A percentile compares a stretch with the other conserved stretches of the same genome.
These are phyloP conservation scores for Stenodera caucasica DNA, from an alignment of 2,888 invertebrate genomes.

Conservation along the genomic window DNA sequence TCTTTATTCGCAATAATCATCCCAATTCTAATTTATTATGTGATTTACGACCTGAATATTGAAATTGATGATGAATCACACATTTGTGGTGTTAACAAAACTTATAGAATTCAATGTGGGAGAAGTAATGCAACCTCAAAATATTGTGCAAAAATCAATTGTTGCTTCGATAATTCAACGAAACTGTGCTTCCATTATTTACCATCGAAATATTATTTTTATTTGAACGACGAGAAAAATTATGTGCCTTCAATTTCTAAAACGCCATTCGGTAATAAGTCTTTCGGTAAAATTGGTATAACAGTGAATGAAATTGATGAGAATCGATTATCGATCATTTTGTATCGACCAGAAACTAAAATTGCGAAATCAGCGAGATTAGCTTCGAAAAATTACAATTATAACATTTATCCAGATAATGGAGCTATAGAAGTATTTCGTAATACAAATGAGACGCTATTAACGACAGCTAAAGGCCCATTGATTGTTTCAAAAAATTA, in stretches of 20 bases:
- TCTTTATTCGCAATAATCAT: constrained; percentile 33
- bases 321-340: constrained; percentile 34
- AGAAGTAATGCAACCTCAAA: constrained; percentile 36
- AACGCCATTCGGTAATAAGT: constrained; percentile 38
- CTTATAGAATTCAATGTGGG: constrained; percentile 48
- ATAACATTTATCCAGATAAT: constrained; percentile 24
- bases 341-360: constrained; percentile 29
- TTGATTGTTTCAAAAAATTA: constrained; percentile 63
- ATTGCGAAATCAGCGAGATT: constrained; percentile 16
- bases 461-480: constrained; percentile 62
- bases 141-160: constrained; percentile 39
- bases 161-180: constrained; percentile 46
- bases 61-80: constrained; percentile 22
- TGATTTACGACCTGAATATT: constrained; percentile 32
- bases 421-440: constrained; percentile 41
- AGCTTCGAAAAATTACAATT: constrained; percentile 33
- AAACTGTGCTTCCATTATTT: constrained; percentile 47
- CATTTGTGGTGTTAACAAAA: constrained; percentile 42
- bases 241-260: constrained; percentile 21
- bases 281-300: constrained; percentile 32
- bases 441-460: constrained; percentile 49
- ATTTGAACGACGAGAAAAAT: constrained; percentile 9
- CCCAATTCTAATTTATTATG: constrained; percentile 39
- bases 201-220: constrained; percentile 49
- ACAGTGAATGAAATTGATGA: constrained; percentile 35